Percentiles rank a stretch among this genome's conserved stretches.
phyloP scores from a whole-genome alignment of 2,888 invertebrate genomes.

The Apoda limacodes region DNA sequence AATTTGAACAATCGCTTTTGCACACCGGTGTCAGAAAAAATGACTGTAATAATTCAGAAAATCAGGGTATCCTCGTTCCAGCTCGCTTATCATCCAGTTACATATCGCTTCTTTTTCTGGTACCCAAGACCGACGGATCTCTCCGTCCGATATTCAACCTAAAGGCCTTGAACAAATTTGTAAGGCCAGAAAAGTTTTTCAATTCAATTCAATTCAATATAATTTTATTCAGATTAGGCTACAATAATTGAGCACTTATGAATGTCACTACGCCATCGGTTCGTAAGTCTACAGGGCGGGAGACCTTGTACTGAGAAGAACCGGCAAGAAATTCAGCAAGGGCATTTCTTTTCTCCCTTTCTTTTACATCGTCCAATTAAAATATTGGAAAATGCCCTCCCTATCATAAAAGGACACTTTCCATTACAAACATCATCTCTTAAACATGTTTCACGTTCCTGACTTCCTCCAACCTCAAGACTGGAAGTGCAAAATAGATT shows the following conservation, averaged over 20 bases:
- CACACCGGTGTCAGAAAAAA: constrained; percentile 8
- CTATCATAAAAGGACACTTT: too few species aligned
- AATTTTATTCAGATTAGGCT: too few species aligned
- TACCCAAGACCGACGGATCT: constrained; percentile 20
- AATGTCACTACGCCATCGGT: too few species aligned
- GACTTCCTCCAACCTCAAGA: constrained; percentile 18
- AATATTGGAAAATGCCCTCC: too few species aligned
- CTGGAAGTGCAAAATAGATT: constrained; percentile 8
- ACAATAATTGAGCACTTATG: too few species aligned
- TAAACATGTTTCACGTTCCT: constrained; percentile 19
- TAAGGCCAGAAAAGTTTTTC: constrained; percentile 17
- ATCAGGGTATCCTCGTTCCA: constrained; percentile 2
- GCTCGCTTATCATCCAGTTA: constrained; percentile 18
- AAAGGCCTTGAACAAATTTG: constrained; percentile 19
- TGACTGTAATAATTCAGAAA: constrained; percentile 12
- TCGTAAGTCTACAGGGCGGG: too few species aligned
- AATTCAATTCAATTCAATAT: too few species aligned
- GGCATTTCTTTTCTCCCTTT: too few species aligned
- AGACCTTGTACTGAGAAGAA: too few species aligned
- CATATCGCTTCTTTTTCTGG: constrained; percentile 21
- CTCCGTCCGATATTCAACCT: constrained; percentile 22
- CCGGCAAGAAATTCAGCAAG: too few species aligned
- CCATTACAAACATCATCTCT: too few species aligned
- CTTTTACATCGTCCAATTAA: too few species aligned
- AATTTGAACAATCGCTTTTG: constrained; percentile 1